Percentiles rank a stretch among this genome's conserved stretches.
Evolutionary conservation across 1,140 invertebrate genomes (phyloP).

Genomic region (Bilobella aurantiaca): DNA sequence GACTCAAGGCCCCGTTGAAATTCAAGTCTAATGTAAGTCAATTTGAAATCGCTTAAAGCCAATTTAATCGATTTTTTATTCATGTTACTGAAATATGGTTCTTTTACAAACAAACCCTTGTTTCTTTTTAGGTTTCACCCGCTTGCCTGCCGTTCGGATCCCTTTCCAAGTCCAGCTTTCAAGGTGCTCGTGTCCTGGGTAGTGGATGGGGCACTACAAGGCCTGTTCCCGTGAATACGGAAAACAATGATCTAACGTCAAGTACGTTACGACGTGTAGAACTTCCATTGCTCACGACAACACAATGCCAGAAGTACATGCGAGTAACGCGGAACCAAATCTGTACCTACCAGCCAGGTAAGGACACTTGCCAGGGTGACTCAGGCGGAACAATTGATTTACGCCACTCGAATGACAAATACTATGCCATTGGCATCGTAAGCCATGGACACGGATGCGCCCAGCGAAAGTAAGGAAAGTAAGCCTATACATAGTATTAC

Average conservation of each 20-base stretch:
- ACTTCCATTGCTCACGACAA: not conserved
- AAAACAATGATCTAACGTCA: not conserved
- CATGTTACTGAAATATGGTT: no score
- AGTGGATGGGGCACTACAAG: constrained; percentile 17
- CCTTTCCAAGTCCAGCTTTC: not conserved
- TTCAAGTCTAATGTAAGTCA: constrained; percentile 3
- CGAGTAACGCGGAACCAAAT: constrained; percentile 2
- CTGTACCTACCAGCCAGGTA: constrained; percentile 1
- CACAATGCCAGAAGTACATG: not conserved
- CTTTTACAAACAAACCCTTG: no score
- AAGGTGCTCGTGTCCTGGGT: constrained; percentile 17
- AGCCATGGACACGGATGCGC: constrained; percentile 7
- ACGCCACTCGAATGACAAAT: not conserved
- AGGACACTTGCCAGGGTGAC: constrained; percentile 17
- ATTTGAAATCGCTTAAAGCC: not conserved
- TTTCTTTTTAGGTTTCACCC: constrained; percentile 19
- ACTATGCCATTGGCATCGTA: constrained; percentile 15
- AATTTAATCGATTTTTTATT: constrained; percentile 5
- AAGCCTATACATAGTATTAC: not conserved
- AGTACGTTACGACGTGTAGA: not conserved
- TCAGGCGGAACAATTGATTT: constrained; percentile 21
- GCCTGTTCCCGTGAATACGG: constrained; percentile 18
- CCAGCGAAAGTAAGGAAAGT: not conserved
- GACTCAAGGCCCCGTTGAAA: constrained; percentile 1
- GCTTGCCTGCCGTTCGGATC: constrained; percentile 17